A percentile compares a stretch with the other conserved stretches of the same genome.
Conservation (phyloP, 2,113 vertebrate species). For the Alethe diademata region DNA sequence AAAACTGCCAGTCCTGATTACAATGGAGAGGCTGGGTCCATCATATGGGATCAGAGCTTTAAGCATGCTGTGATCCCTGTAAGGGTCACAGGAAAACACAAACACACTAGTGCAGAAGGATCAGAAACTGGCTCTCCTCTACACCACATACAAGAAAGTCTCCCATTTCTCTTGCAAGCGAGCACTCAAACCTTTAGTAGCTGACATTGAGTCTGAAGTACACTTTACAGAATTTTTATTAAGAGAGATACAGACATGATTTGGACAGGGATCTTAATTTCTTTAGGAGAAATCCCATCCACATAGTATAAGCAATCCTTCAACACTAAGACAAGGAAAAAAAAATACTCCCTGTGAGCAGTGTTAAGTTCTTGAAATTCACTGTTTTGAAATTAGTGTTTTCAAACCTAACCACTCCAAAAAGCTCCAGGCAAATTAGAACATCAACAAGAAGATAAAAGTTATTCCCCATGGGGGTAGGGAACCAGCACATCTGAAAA, state of each 20-base stretch:
- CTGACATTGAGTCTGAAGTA: background rate
- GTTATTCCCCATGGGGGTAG: background rate
- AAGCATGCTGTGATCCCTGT: background rate
- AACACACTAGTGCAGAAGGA: background rate
- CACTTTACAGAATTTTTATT: background rate
- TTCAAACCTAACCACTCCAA: slow-evolving; percentile 5
- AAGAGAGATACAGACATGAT: background rate
- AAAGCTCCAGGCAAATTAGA: background rate
- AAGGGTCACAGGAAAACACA: background rate
- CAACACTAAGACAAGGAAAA: background rate
- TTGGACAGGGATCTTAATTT: background rate
- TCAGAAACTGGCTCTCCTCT: background rate
- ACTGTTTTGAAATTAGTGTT: background rate
- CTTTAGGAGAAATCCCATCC: background rate
- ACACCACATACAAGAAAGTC: accelerated
- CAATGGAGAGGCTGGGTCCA: background rate
- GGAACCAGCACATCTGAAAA: background rate
- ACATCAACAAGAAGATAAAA: background rate
- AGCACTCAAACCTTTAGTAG: background rate
- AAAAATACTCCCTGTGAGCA: background rate
- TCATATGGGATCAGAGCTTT: background rate
- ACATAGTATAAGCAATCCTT: background rate
- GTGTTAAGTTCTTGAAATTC: background rate
- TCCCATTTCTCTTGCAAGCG: background rate
- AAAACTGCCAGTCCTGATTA: background rate